These are phyloP conservation scores for Leuciscus waleckii DNA, from an alignment of 2,797 vertebrate genomes.

Conservation along the genomic window DNA sequence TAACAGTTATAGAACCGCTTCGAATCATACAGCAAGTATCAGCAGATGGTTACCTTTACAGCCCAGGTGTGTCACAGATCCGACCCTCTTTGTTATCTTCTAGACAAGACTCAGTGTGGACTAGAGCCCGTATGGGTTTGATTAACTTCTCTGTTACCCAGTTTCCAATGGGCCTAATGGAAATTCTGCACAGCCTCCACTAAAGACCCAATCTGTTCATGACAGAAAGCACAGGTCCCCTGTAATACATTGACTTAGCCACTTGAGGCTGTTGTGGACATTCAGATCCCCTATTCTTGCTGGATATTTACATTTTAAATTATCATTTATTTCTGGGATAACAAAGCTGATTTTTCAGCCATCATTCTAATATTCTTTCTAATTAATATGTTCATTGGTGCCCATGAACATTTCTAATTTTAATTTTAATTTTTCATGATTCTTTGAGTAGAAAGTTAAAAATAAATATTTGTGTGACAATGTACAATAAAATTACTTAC, in stretches of 20 bases:
- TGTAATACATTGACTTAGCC: neutral
- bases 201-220: neutral
- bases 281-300: slow-evolving; percentile 5
- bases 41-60: slow-evolving; percentile 47
- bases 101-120: slow-evolving; percentile 25
- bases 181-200: neutral
- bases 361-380: neutral
- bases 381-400: neutral
- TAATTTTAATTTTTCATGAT: no score
- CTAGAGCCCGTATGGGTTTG: slow-evolving; percentile 5
- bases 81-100: slow-evolving; percentile 28
- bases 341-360: neutral
- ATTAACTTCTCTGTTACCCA: slow-evolving; percentile 1
- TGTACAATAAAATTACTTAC: no score
- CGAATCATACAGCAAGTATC: slow-evolving; percentile 12
- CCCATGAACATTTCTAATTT: neutral
- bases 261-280: slow-evolving; percentile 24
- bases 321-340: neutral
- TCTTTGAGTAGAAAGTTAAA: no score
- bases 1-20: slow-evolving; percentile 54
- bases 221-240: neutral
- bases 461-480: no score
- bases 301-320: neutral
- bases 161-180: neutral
- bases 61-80: slow-evolving; percentile 41